Base-by-base conservation (phyloP, 2,888 invertebrate species). In the Agonopterix subpropinquella region DNA sequence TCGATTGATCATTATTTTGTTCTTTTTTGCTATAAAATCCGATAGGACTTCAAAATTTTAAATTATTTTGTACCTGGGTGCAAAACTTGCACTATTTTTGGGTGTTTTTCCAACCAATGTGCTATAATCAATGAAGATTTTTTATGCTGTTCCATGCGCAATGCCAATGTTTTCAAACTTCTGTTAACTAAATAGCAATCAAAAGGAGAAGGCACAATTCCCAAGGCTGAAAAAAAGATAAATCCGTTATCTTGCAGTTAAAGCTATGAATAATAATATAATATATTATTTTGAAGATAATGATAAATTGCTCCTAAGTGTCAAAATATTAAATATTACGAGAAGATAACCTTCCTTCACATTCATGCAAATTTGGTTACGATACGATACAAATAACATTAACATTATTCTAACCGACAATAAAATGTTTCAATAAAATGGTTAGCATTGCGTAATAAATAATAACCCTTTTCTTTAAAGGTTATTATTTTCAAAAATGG, bases 121-220 rank as follows among this genome's bases (percentile, higher is more conserved):
- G 96, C 98, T 37, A 98, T 91, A 1, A 89, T 86, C 48, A 96
- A 63, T 0, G 94, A 93, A 57, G 94, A 98, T 53, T 90, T 90
- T 81, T 93, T 94, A 76, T 98, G 98, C 58, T 94, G 92, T 57
- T 94, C 91, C 98, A 99, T 98, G 48, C 99, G 90, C 28, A 99
- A 65, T 4, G 95, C 93, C 28, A 99, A 89, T 0, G 99, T 99
- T 86, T 98, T 99, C 52, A 99, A 83, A 67, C 98, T 96, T 55
- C 97, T 91, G 71, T 96, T 97, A 0, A 98, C 97, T 71, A 97
- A 90, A 73, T 93, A 96, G 77, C 99, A 98, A 77, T 99, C 99
- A 73, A 98, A 97, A 0, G 99, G 98, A 0, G 98, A 96, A 1
- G 99, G 98, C 10, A 99, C 94, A 42, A 95, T 92, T 47, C 99